These are phyloP conservation scores for Bombus confusus DNA, from an alignment of 1,140 invertebrate species.

Conservation along the genomic window DNA sequence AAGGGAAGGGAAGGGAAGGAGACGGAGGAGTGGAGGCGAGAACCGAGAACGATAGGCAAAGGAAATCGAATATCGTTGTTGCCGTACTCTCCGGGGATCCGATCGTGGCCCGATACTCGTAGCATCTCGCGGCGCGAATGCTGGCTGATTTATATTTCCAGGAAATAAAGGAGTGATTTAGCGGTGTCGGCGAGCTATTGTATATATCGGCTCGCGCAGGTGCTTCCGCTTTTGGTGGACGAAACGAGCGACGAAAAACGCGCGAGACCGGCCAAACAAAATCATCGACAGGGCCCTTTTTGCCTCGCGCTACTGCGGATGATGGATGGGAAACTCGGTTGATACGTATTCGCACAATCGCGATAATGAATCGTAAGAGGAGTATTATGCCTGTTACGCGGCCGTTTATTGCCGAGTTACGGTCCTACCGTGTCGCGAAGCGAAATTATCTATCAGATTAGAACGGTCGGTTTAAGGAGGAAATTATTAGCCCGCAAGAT, in stretches of 20 bases:
- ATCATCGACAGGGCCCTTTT: slow-evolving; percentile 12
- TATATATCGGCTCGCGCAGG: slow-evolving; percentile 41
- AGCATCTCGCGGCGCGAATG: slow-evolving; percentile 54
- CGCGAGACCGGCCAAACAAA: neutral
- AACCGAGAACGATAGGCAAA: slow-evolving; percentile 69
- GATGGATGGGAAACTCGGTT: slow-evolving; percentile 15
- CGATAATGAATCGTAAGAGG: slow-evolving; percentile 45
- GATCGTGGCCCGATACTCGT: slow-evolving; percentile 21
- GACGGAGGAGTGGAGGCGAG: slow-evolving; percentile 39
- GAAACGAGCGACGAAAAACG: slow-evolving; percentile 13
- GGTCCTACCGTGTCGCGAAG: neutral
- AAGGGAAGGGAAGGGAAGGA: neutral
- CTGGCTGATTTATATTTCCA: slow-evolving; percentile 69
- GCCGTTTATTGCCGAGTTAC: slow-evolving; percentile 20
- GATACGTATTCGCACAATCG: slow-evolving; percentile 45
- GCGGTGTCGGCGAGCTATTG: slow-evolving; percentile 3
- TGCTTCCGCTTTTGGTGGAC: slow-evolving; percentile 43
- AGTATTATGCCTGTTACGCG: slow-evolving; percentile 36
- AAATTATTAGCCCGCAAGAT: no score
- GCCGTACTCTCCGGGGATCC: slow-evolving; percentile 2
- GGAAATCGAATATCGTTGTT: slow-evolving; percentile 71
- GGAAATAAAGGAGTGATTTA: slow-evolving; percentile 57
- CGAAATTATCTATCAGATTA: neutral
- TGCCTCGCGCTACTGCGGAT: no score
- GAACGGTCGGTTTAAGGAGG: neutral